Evolutionary conservation across 2,113 vertebrate species (phyloP).

Genomic region (Scopus umbretta): DNA sequence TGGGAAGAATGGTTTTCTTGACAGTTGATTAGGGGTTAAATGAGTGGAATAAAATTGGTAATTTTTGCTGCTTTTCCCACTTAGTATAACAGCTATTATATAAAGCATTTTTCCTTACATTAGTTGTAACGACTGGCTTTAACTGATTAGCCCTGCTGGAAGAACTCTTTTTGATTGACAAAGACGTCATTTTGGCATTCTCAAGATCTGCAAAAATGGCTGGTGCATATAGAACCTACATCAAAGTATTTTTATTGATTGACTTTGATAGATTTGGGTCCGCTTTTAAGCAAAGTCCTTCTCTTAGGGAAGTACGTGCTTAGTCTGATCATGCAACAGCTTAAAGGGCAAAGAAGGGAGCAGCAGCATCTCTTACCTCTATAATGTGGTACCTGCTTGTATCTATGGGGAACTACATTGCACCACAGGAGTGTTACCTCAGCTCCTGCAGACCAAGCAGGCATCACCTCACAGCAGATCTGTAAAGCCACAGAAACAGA

Average conservation of each 20-base stretch:
- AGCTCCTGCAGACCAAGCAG: background rate
- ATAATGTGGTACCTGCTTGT: background rate
- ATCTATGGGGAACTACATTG: background rate
- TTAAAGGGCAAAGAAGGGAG: background rate
- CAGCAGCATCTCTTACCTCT: background rate
- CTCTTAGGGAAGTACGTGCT: background rate
- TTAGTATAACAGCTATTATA: constrained; percentile 62
- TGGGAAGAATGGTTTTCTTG: constrained; percentile 67
- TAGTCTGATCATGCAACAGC: background rate
- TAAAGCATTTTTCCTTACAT: constrained; percentile 32
- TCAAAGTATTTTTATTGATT: background rate
- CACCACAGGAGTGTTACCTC: background rate
- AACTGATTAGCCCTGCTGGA: constrained; percentile 37
- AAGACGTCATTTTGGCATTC: background rate
- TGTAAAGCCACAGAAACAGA: background rate
- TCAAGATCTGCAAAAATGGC: background rate
- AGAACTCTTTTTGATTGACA: constrained; percentile 50
- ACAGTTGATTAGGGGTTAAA: constrained; percentile 74
- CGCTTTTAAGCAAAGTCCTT: background rate
- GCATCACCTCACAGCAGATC: background rate
- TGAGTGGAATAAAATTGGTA: constrained; percentile 68
- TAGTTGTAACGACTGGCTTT: constrained; percentile 44
- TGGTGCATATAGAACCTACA: background rate
- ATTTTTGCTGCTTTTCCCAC: constrained; percentile 59
- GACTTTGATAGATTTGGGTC: background rate